These are phyloP conservation scores for Leptobrachium ailaonicum DNA, from an alignment of 2,113 vertebrate genomes.

Conservation along the genomic window DNA sequence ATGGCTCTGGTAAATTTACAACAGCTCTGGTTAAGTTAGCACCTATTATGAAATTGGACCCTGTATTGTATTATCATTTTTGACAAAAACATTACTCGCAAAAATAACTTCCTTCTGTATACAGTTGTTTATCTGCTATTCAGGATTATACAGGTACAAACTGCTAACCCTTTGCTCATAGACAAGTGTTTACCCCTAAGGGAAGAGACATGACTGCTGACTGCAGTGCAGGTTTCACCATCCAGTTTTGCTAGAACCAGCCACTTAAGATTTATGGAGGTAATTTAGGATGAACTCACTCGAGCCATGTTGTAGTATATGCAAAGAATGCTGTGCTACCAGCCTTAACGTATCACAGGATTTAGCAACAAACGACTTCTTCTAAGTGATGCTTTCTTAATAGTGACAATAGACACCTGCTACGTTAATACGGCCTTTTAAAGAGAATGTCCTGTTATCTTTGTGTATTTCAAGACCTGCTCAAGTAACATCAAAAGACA, in stretches of 20 bases:
- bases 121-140: too few species aligned
- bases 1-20: too few species aligned
- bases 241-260: slow-evolving; percentile 6
- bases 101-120: too few species aligned
- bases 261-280: slow-evolving; percentile 19
- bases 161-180: slow-evolving; percentile 39
- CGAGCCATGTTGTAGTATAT: not conserved
- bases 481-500: not conserved
- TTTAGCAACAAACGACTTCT: slow-evolving; percentile 1
- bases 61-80: too few species aligned
- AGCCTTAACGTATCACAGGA: slow-evolving; percentile 2
- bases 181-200: slow-evolving; percentile 34
- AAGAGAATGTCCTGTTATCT: not conserved
- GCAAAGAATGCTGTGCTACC: slow-evolving; percentile 41
- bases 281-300: slow-evolving; percentile 15
- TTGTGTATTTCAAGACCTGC: not conserved
- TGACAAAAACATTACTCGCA: too few species aligned
- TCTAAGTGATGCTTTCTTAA: not conserved
- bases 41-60: too few species aligned
- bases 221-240: slow-evolving; percentile 28
- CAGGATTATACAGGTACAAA: not conserved
- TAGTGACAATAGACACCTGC: not conserved
- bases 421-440: not conserved
- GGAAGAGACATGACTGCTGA: slow-evolving; percentile 24
- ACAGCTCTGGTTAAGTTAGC: too few species aligned